phyloP scores from a whole-genome alignment of 2,888 invertebrate species.

The Luperina nickerlii region DNA sequence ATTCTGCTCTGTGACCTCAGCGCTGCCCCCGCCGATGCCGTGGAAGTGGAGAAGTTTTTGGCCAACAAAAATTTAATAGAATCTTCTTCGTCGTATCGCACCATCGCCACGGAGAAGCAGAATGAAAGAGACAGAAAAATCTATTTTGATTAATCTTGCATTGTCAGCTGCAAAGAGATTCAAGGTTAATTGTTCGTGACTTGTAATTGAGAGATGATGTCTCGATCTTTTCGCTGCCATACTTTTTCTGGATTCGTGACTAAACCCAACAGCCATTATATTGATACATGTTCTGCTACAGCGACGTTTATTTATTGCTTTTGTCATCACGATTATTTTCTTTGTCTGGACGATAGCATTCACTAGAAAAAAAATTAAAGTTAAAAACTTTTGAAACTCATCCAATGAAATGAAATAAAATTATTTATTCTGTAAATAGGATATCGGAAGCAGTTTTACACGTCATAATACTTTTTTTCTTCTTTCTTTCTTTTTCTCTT shows the following conservation, averaged over 20 bases:
- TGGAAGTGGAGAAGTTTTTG: neutral
- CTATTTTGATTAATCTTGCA: neutral
- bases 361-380: neutral
- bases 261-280: slow-evolving; percentile 1
- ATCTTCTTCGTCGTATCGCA: no score
- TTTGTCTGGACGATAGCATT: neutral
- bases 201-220: slow-evolving; percentile 24
- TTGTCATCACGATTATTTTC: slow-evolving; percentile 11
- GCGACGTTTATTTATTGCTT: slow-evolving; percentile 11
- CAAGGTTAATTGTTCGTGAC: slow-evolving; percentile 38
- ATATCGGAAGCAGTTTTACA: neutral
- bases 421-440: neutral
- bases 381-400: neutral
- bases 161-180: slow-evolving; percentile 20
- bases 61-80: neutral
- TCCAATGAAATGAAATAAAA: neutral
- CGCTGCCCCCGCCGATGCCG: neutral
- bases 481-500: no score
- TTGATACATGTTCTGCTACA: slow-evolving; percentile 10
- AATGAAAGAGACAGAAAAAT: neutral
- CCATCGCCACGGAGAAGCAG: neutral
- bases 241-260: slow-evolving; percentile 40
- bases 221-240: slow-evolving; percentile 18
- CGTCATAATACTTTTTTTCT: no score
- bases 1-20: neutral